Evolutionary conservation across 1,140 invertebrate species (phyloP), one percentile per base, ranked within the genome.

Genomic region (Augochlora pura): DNA sequence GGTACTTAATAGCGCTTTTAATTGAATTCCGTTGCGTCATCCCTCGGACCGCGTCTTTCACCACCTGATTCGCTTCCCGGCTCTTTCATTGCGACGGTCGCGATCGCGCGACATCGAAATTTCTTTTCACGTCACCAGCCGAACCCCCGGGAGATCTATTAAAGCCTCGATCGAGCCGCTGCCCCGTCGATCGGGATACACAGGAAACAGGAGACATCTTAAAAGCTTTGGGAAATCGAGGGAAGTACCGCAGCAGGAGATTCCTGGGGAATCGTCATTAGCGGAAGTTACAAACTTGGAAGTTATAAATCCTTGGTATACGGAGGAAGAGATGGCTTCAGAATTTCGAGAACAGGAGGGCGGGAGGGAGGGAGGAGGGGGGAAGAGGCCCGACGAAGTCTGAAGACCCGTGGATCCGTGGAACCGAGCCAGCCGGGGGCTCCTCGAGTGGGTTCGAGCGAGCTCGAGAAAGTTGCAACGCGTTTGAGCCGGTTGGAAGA

Each of bases 1-100:
- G 32, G 32, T 1, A 32, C 32, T 32, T 32, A 32, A 32, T 32
- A 4, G 32, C 32, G 32, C 32, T 32, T 32, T 32, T 32, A 32
- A 32, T 32, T 32, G 32, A 32, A 32, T 32, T 32, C 42, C 54
- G 54, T 73, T 85, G 63, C 79, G 38, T n/a, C 54, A 32, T 69
- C 57, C 23, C 39, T 59, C 73, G 38, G 64, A 67, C 57, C 67
- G 68, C 42, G 10, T 68, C 77, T 73, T 25, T 73, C 65, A 42
- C 23, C 42, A 75, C 69, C 81, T 73, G 69, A 49, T 69, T 52
- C 4, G 39, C 42, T 57, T 39, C 52, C 46, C 42, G 71, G 21
- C 49, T 8, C 10, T 25, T 77, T 84, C 80, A 81, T 77, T 65
- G 69, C 64, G 32, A 5, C 49, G 8, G 52, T 76, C 46, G 52